These are phyloP conservation scores for Sycophila sp. DNA, from an alignment of 1,140 invertebrate species.

Conservation along the genomic window DNA sequence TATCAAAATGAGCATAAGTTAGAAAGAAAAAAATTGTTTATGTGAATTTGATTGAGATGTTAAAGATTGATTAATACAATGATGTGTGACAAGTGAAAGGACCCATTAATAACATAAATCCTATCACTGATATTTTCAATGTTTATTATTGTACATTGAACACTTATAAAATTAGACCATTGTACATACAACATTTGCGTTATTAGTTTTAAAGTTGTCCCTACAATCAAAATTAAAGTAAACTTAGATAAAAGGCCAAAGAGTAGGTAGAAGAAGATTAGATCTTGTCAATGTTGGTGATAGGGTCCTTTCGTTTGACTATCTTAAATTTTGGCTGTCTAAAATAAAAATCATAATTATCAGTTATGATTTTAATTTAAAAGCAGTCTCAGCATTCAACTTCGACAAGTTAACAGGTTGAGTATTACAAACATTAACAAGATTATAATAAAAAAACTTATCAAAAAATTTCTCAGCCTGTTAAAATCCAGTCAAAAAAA, in stretches of 20 bases:
- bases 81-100: background rate
- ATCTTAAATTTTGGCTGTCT: constrained; percentile 21
- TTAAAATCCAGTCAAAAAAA: background rate
- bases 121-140: constrained; percentile 14
- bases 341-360: constrained; percentile 29
- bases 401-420: constrained; percentile 1
- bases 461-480: background rate
- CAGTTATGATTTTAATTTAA: constrained; percentile 11
- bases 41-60: background rate
- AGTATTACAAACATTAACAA: background rate
- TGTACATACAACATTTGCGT: constrained; percentile 25
- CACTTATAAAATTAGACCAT: constrained; percentile 14
- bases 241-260: constrained; percentile 31
- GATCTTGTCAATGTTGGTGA: constrained; percentile 27
- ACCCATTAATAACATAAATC: constrained; percentile 24
- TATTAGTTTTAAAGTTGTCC: constrained; percentile 15
- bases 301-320: constrained; percentile 8
- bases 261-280: constrained; percentile 19
- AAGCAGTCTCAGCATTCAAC: background rate
- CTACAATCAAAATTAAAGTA: constrained; percentile 19
- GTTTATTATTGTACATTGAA: constrained; percentile 26
- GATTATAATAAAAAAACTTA: background rate
- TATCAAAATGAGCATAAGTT: background rate
- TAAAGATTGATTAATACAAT: background rate
- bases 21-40: background rate